Conservation (phyloP, 2,797 vertebrate species). For the Ataeniobius toweri region DNA sequence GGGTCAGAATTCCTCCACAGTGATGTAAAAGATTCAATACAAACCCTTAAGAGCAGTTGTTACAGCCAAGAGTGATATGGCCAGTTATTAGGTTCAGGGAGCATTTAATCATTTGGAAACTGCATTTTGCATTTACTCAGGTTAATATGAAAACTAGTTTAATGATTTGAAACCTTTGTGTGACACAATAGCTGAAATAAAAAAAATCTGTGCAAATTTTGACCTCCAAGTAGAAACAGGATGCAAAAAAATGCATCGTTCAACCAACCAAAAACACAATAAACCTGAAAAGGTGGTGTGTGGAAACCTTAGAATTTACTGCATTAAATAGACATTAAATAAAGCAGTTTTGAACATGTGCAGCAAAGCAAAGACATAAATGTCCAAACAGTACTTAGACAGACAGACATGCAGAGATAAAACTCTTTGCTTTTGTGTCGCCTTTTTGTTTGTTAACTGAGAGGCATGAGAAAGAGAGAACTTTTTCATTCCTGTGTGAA, state of each 20-base stretch:
- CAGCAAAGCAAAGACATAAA: constrained; percentile 60
- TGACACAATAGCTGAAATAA: background rate
- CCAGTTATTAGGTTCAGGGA: background rate
- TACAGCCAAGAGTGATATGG: too few relatives aligned
- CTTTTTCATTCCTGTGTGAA: constrained; percentile 60
- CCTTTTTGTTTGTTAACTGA: constrained; percentile 48
- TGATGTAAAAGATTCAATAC: background rate
- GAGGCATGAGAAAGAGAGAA: constrained; percentile 54
- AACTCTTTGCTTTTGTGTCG: constrained; percentile 5
- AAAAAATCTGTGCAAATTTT: background rate
- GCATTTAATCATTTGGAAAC: background rate
- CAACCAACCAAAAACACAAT: too few relatives aligned
- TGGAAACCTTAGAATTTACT: background rate
- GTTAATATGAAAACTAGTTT: background rate
- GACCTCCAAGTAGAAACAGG: background rate
- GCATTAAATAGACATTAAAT: constrained; percentile 41
- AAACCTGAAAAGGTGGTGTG: too few relatives aligned
- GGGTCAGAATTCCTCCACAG: background rate
- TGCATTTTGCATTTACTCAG: too few relatives aligned
- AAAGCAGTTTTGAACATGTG: constrained; percentile 66
- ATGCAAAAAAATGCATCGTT: background rate
- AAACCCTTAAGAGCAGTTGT: background rate
- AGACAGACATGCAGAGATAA: background rate
- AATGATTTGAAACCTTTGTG: background rate
- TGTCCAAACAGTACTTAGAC: constrained; percentile 47